These are phyloP conservation scores for Labia minor DNA, from an alignment of 2,888 invertebrate genomes.

Conservation along the genomic window DNA sequence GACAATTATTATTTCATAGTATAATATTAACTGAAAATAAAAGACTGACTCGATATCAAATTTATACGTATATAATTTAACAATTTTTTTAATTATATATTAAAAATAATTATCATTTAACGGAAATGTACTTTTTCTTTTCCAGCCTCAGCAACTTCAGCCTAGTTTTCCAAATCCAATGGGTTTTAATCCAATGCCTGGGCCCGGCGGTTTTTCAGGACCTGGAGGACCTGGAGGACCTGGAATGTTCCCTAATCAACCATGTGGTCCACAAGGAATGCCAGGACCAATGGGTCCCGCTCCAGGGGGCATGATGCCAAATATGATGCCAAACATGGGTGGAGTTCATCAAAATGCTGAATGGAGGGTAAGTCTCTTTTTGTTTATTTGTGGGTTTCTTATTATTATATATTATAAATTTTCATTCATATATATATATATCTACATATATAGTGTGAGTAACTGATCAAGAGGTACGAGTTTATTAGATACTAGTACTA, in stretches of 20 bases:
- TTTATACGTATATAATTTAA: too few species aligned
- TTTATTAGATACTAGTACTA: too few species aligned
- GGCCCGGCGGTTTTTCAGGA: constrained; percentile 27
- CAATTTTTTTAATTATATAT: too few species aligned
- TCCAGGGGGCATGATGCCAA: constrained; percentile 17
- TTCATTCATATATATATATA: too few species aligned
- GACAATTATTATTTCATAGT: too few species aligned
- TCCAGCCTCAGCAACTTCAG: constrained; percentile 15
- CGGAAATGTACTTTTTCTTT: too few species aligned
- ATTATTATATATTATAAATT: not conserved
- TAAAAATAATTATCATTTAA: too few species aligned
- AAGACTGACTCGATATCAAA: too few species aligned
- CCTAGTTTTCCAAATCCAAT: not conserved
- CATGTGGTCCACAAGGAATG: constrained; percentile 18
- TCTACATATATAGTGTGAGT: too few species aligned
- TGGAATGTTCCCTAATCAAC: constrained; percentile 19
- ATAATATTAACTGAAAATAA: too few species aligned
- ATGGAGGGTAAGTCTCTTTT: constrained; percentile 28
- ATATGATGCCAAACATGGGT: constrained; percentile 17
- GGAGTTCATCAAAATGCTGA: constrained; percentile 23
- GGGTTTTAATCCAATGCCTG: constrained; percentile 24
- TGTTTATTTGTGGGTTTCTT: not conserved
- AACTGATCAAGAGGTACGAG: too few species aligned
- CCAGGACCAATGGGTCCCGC: constrained; percentile 18
- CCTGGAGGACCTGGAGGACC: constrained; percentile 18